Evolutionary conservation across 1,140 invertebrate species (phyloP).

Genomic region (Asbolus verrucosus): DNA sequence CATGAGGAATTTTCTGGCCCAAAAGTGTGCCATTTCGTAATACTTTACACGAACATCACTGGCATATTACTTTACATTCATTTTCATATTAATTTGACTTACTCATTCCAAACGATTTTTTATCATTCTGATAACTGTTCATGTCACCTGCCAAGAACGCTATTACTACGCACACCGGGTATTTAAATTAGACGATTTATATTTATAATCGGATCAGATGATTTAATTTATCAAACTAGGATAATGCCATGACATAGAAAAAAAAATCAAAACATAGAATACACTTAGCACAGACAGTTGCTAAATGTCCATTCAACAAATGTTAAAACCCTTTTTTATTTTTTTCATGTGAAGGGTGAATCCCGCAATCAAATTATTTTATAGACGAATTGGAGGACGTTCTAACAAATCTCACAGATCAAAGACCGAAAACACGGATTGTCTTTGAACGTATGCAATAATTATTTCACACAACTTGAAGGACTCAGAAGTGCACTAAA

Average conservation of each 20-base stretch:
- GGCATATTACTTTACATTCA: constrained; percentile 11
- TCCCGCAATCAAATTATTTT: too few species aligned
- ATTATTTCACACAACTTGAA: constrained; percentile 10
- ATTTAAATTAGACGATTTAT: constrained; percentile 29
- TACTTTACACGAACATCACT: constrained; percentile 10
- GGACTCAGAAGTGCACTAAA: constrained; percentile 36
- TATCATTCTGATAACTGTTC: constrained; percentile 29
- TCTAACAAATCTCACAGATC: too few species aligned
- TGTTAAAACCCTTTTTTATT: too few species aligned
- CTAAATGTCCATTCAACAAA: too few species aligned
- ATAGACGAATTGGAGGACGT: too few species aligned
- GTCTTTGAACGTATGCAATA: neutral
- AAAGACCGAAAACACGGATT: too few species aligned
- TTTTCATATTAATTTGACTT: constrained; percentile 21
- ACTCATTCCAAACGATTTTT: constrained; percentile 19
- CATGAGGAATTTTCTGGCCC: constrained; percentile 24
- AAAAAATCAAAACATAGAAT: too few species aligned
- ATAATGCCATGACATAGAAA: too few species aligned
- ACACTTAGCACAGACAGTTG: too few species aligned
- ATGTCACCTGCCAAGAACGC: constrained; percentile 13
- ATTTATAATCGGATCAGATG: constrained; percentile 28
- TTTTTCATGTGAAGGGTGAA: too few species aligned
- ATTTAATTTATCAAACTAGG: neutral
- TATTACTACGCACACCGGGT: constrained; percentile 15
- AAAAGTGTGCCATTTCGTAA: constrained; percentile 28